phyloP scores from a whole-genome alignment of 2,888 invertebrate species.

The Lepidochitona cinerea region DNA sequence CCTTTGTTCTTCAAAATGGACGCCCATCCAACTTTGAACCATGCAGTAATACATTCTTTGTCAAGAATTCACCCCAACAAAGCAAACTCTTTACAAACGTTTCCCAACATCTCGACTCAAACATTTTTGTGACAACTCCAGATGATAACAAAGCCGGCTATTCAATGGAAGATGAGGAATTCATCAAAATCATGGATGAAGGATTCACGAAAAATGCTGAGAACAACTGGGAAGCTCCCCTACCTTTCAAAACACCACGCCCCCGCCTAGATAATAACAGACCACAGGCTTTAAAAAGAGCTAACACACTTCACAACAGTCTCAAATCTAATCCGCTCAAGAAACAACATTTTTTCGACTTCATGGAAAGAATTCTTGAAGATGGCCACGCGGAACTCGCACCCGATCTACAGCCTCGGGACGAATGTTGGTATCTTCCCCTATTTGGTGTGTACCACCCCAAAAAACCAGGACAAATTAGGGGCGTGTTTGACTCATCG shows the following conservation, averaged over 20 bases:
- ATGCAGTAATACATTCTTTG: too few relatives aligned
- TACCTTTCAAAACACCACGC: too few relatives aligned
- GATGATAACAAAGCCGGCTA: neutral
- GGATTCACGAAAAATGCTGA: slow-evolving; percentile 13
- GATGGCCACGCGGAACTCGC: slow-evolving; percentile 13
- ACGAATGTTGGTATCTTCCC: slow-evolving; percentile 20
- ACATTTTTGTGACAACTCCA: neutral
- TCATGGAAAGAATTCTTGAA: slow-evolving; percentile 13
- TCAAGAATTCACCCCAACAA: too few relatives aligned
- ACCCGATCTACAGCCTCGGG: too few relatives aligned
- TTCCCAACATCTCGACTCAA: too few relatives aligned
- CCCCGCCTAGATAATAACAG: slow-evolving; percentile 7
- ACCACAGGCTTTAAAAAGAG: neutral
- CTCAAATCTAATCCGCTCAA: neutral
- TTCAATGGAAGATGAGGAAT: slow-evolving; percentile 18
- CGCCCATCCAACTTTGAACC: too few relatives aligned
- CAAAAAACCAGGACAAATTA: slow-evolving; percentile 20
- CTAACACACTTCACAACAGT: neutral
- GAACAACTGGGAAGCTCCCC: slow-evolving; percentile 26
- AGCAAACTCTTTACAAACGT: too few relatives aligned
- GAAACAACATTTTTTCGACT: slow-evolving; percentile 9
- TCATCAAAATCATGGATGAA: slow-evolving; percentile 22
- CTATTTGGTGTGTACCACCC: slow-evolving; percentile 31
- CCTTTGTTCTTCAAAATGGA: too few relatives aligned
- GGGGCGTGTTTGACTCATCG: slow-evolving; percentile 28